Evolutionary conservation across 2,113 vertebrate species (phyloP).

Genomic region (Hippotragus niger): DNA sequence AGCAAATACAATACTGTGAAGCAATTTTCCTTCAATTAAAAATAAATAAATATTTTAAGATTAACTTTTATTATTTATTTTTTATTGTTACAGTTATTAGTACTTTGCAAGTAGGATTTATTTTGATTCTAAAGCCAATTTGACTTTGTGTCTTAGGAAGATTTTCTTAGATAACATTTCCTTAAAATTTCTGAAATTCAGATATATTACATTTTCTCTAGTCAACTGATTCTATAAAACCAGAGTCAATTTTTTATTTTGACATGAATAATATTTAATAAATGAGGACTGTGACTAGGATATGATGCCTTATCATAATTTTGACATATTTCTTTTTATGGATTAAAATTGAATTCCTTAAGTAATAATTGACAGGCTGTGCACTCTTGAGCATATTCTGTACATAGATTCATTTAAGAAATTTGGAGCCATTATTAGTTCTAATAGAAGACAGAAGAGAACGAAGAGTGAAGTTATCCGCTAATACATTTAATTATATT

Average conservation of each 20-base stretch:
- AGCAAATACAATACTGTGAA: neutral
- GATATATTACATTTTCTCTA: neutral
- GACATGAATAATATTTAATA: constrained; percentile 62
- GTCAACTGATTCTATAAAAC: constrained; percentile 17
- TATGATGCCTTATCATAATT: constrained; percentile 41
- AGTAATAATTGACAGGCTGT: constrained; percentile 22
- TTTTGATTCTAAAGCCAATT: constrained; percentile 4
- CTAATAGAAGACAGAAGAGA: constrained; percentile 11
- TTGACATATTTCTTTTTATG: constrained; percentile 53
- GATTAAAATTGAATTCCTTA: constrained; percentile 45
- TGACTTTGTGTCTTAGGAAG: constrained; percentile 21
- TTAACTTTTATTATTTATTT: neutral
- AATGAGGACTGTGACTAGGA: constrained; percentile 4
- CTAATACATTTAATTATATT: constrained; percentile 3
- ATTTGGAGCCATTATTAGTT: constrained; percentile 18
- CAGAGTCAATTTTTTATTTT: constrained; percentile 34
- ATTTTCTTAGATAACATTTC: constrained; percentile 20
- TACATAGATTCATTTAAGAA: constrained; percentile 14
- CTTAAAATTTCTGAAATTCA: constrained; percentile 29
- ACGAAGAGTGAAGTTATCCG: neutral
- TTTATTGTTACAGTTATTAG: neutral
- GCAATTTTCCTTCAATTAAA: neutral
- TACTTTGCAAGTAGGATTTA: constrained; percentile 11
- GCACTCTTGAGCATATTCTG: neutral
- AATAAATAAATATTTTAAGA: neutral